Evolutionary conservation across 1,140 invertebrate species (phyloP).

Genomic region (honey bee (Apis mellifera)): Amel_HAv3.1 CM009940.2:3751001-3751500

Average conservation of each 20-base stretch:
- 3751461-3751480: too few relatives aligned
- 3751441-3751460: too few relatives aligned
- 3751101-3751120: too few relatives aligned
- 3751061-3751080: too few relatives aligned
- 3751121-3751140: conserved; percentile 16
- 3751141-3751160: conserved; percentile 10
- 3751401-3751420: neutral
- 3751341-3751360: conserved; percentile 25
- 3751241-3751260: conserved; percentile 48
- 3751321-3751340: conserved; percentile 14
- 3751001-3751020: neutral
- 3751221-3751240: conserved; percentile 11
- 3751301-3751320: conserved; percentile 3
- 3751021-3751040: too few relatives aligned
- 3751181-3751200: conserved; percentile 20
- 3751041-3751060: too few relatives aligned
- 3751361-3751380: conserved; percentile 56
- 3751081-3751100: neutral
- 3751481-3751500: too few relatives aligned
- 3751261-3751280: conserved; percentile 22
- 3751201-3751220: conserved; percentile 18
- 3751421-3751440: neutral
- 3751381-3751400: neutral
- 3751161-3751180: neutral
- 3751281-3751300: neutral